Evolutionary conservation across 2,113 vertebrate genomes (phyloP), one percentile per base, ranked within the genome.

Genomic region (Motacilla alba): DNA sequence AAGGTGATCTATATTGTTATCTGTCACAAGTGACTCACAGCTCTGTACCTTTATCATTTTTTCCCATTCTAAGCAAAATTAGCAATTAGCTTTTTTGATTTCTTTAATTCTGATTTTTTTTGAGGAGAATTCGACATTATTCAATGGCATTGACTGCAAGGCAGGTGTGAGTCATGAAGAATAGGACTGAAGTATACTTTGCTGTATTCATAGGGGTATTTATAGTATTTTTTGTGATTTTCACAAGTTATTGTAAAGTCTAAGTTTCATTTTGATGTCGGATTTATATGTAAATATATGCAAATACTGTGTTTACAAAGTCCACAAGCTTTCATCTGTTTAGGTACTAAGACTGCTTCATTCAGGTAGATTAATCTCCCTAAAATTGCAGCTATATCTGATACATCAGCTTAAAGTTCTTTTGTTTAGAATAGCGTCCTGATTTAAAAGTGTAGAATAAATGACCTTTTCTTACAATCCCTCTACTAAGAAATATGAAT

Each of bases 261-360:
- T 35, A 77, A 89, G 9, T 93, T 93, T 23, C 37, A 43, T 79
- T 94, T 93, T 87, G 23, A 85, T 95, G 16, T 47, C 77, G 87
- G 19, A 24, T 94, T 89, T 89, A 46, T 93, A 82, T 89, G 49
- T 78, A 83, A 91, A 95, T 46, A 26, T 89, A 93, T 83, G 78
- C 46, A 93, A 91, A 91, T 85, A 62, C 19, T 46, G 23, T 87
- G 26, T 90, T 94, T 79, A 55, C 82, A 66, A 77, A 87, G 46
- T 66, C 78, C 43, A 69, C 26, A 23, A 85, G 33, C 46, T 93
- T 91, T 95, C 70, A 79, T 62, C 63, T 89, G 62, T 73, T 95
- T 91, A 43, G 24, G 55, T 39, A 66, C 19, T 24, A 50, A 73
- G 75, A 87, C 53, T 69, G 30, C 46, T 82, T 89, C 66, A 59